Evolutionary conservation across 2,797 vertebrate species (phyloP), one percentile per base, ranked within the genome.

Genomic region (Cichlasoma orientale): DNA sequence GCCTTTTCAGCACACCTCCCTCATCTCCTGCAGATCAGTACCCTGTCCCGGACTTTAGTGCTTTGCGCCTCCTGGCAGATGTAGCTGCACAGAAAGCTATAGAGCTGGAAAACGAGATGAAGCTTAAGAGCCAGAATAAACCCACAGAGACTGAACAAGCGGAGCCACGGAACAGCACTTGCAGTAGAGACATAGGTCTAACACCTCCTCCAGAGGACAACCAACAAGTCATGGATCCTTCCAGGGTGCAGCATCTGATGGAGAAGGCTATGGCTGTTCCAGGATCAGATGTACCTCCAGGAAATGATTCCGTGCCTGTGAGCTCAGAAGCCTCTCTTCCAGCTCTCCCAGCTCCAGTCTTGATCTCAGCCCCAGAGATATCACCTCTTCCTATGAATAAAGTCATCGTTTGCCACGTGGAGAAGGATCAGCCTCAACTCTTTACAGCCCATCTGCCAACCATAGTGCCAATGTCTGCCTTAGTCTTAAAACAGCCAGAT

Each of bases 1-100:
- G 96, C 88, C 95, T 97, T 72, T 97, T 98, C 89, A 98, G 97
- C 92, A 98, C 97, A 0, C 97, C 97, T 0, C 98, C 97, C 0
- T 97, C 97, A 0, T 97, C 97, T 0, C 97, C 97, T 1, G 97
- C 97, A 0, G 97, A 99, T 90, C 95, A 97, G 72, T 96, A 96
- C 7, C 88, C 89, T 50, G 89, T 94, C 1, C 97, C 98, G 2
- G 98, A 98, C 91, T 98, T 99, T 94, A 98, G 97, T 47, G 96
- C 97, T 90, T 93, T 99, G 89, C 95, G 96, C 92, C 92, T 99
- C 74, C 94, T 99, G 75, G 97, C 98, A 54, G 97, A 99, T 4
- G 97, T 97, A 5, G 97, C 98, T 0, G 86, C 98, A 70, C 97
- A 97, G 93, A 94, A 96, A 83, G 97, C 97, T 0, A 97, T 97